Conservation (phyloP, 1,140 invertebrate species). For the Spodoptera litura region DNA sequence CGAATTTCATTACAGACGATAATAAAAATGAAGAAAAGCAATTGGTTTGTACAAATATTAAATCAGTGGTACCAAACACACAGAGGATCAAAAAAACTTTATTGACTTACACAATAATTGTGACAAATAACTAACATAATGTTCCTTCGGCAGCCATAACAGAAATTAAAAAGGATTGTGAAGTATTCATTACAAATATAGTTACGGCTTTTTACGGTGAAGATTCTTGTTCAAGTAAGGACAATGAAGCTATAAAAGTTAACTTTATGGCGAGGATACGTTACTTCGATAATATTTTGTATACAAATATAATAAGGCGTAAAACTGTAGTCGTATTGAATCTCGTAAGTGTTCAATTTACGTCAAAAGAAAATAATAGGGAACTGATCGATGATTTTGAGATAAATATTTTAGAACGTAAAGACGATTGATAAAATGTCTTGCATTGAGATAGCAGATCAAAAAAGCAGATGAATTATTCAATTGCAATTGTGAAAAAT, state of each 20-base stretch:
- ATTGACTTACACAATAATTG: background rate
- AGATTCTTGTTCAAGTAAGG: constrained; percentile 33
- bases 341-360: background rate
- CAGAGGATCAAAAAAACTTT: background rate
- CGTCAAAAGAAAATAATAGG: too few species aligned
- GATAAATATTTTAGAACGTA: too few species aligned
- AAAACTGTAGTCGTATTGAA: constrained; percentile 20
- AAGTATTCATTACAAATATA: constrained; percentile 30
- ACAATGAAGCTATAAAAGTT: constrained; percentile 44
- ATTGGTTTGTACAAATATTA: background rate
- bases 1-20: too few species aligned
- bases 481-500: too few species aligned
- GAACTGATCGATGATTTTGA: too few species aligned
- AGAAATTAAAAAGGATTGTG: constrained; percentile 27
- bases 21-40: too few species aligned
- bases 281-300: constrained; percentile 27
- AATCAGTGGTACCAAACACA: background rate
- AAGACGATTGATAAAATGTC: too few species aligned
- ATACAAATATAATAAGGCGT: constrained; percentile 34
- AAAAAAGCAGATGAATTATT: too few species aligned
- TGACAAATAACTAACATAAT: background rate
- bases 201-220: constrained; percentile 19
- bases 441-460: too few species aligned
- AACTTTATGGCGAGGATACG: constrained; percentile 21
- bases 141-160: background rate